A percentile compares a stretch with the other conserved stretches of the same genome.
phyloP scores from a whole-genome alignment of 2,888 invertebrate species.

The Agonum fuliginosum region DNA sequence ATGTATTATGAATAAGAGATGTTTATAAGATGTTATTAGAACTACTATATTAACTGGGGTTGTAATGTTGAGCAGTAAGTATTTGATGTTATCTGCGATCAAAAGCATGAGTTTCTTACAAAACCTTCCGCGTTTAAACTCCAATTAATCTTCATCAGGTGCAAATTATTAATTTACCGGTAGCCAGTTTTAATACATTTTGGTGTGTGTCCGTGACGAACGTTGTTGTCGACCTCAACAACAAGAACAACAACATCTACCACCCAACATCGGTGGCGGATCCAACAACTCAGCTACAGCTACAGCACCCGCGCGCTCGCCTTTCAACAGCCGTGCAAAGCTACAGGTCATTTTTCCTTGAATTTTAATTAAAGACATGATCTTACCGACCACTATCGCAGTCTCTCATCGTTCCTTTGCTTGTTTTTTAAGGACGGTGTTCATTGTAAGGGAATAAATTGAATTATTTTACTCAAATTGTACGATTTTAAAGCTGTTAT shows the following conservation, averaged over 20 bases:
- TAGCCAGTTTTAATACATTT: conserved; percentile 15
- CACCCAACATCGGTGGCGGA: not conserved
- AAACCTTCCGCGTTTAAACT: not conserved
- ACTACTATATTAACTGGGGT: too few species aligned
- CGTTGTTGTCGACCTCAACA: not conserved
- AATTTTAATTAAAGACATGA: conserved; percentile 65
- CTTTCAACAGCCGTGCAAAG: conserved; percentile 58
- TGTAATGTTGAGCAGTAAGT: too few species aligned
- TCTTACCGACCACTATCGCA: conserved; percentile 43
- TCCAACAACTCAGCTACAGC: too few species aligned
- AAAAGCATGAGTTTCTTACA: too few species aligned
- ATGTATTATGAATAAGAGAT: too few species aligned
- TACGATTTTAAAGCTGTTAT: not conserved
- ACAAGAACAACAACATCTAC: not conserved
- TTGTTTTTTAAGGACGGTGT: conserved; percentile 37
- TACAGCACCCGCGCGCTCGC: not conserved
- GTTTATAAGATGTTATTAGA: too few species aligned
- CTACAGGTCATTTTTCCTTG: conserved; percentile 65
- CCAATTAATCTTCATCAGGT: not conserved
- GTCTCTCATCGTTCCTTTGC: not conserved
- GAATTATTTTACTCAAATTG: not conserved
- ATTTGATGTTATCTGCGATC: too few species aligned
- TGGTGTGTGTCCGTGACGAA: conserved; percentile 15
- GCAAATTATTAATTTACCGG: conserved; percentile 20
- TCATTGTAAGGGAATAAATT: conserved; percentile 11